phyloP scores from a whole-genome alignment of 2,113 vertebrate species.

The Amphilophus citrinellus region DNA sequence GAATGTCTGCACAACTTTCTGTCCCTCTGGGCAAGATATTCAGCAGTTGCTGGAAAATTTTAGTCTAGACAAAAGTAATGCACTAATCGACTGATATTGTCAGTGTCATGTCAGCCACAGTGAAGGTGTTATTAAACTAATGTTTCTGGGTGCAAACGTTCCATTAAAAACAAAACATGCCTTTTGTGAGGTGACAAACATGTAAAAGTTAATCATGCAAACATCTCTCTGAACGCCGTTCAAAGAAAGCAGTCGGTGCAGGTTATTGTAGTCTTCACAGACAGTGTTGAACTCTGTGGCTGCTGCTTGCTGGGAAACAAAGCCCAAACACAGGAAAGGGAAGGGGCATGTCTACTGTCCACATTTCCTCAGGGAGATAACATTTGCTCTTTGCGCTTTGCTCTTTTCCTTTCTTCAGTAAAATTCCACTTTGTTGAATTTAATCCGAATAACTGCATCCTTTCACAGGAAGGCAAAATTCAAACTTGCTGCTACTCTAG shows the following conservation, averaged over 20 bases:
- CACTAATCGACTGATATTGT: not conserved
- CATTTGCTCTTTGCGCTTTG: constrained; percentile 13
- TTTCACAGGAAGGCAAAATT: constrained; percentile 23
- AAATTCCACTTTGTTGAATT: constrained; percentile 39
- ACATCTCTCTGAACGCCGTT: not conserved
- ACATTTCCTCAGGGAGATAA: constrained; percentile 48
- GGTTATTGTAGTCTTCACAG: constrained; percentile 18
- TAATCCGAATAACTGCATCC: constrained; percentile 26
- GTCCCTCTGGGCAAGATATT: not conserved
- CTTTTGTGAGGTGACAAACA: not conserved
- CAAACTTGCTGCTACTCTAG: constrained; percentile 25
- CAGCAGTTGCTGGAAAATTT: not conserved
- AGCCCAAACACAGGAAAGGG: constrained; percentile 32
- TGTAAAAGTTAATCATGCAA: not conserved
- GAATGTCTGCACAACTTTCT: not conserved
- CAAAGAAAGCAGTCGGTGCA: not conserved
- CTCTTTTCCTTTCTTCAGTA: constrained; percentile 12
- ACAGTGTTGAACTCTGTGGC: constrained; percentile 17
- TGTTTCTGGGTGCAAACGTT: not conserved
- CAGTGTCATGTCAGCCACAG: not conserved
- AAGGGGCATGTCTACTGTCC: constrained; percentile 35
- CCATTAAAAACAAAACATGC: not conserved
- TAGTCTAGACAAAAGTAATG: not conserved
- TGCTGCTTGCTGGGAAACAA: constrained; percentile 33
- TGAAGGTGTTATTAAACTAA: not conserved